Percentiles rank a stretch among this genome's conserved stretches.
Conservation (phyloP, 2,888 invertebrate species). For the Acrobeloides nanus region DNA sequence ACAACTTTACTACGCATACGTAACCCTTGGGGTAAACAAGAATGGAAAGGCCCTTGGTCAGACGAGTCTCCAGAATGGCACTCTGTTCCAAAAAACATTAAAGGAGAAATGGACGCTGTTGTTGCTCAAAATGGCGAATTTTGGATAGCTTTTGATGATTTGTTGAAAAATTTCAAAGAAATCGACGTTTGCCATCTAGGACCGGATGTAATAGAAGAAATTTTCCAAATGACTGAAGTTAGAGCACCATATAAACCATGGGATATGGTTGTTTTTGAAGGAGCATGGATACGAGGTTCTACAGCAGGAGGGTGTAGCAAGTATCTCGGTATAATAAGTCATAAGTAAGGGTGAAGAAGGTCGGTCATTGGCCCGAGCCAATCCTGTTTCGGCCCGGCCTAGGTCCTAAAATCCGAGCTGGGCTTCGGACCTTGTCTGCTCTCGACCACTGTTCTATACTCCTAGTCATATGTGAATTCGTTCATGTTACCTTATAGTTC, state of each 20-base stretch:
- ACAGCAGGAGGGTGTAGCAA: conserved; percentile 96
- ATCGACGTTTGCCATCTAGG: conserved; percentile 90
- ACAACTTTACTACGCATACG: conserved; percentile 74
- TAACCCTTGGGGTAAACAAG: conserved; percentile 90
- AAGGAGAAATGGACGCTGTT: conserved; percentile 74
- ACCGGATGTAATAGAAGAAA: conserved; percentile 73
- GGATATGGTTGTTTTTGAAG: conserved; percentile 87
- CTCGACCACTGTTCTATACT: too few relatives aligned
- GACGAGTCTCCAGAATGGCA: conserved; percentile 71
- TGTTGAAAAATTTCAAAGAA: conserved; percentile 71
- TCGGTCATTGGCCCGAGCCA: too few relatives aligned
- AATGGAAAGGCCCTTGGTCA: conserved; percentile 91
- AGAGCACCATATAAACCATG: conserved; percentile 59
- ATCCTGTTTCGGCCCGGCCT: too few relatives aligned
- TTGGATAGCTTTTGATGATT: conserved; percentile 89
- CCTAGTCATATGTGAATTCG: too few relatives aligned
- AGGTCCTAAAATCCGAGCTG: too few relatives aligned
- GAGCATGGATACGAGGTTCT: conserved; percentile 82
- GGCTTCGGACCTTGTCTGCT: too few relatives aligned
- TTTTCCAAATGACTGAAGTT: conserved; percentile 49
- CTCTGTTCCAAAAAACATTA: conserved; percentile 74
- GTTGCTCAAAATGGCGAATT: conserved; percentile 92
- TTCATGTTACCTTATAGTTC: too few relatives aligned
- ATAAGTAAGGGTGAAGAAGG: too few relatives aligned
- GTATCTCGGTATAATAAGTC: conserved; percentile 71